Conservation (phyloP, 1,140 invertebrate species). For the Patella vulgata region DNA sequence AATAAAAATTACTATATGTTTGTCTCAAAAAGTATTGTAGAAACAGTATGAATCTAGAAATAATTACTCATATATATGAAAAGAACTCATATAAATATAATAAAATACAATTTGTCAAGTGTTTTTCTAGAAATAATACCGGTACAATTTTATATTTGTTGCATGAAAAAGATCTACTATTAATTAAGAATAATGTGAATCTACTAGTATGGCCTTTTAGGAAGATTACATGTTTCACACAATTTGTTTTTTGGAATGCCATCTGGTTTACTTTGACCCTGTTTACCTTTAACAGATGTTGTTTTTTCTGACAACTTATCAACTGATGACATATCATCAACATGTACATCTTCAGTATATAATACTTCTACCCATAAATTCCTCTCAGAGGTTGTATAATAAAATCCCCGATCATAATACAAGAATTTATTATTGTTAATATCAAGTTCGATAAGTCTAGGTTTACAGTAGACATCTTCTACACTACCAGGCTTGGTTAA, state of each 20-base stretch:
- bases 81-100: too few species aligned
- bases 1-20: too few species aligned
- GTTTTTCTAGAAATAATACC: too few species aligned
- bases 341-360: constrained; percentile 35
- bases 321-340: constrained; percentile 1
- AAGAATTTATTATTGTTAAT: constrained; percentile 31
- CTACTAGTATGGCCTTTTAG: too few species aligned
- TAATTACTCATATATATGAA: too few species aligned
- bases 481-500: constrained; percentile 24
- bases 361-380: constrained; percentile 32
- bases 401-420: constrained; percentile 9
- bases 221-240: constrained; percentile 24
- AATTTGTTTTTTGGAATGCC: constrained; percentile 20
- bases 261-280: background rate
- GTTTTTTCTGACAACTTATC: constrained; percentile 14
- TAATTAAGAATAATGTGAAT: too few species aligned
- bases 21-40: too few species aligned
- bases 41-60: too few species aligned
- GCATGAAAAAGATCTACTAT: too few species aligned
- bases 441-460: constrained; percentile 25
- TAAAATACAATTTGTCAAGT: too few species aligned
- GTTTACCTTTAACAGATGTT: constrained; percentile 5
- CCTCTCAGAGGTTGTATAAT: constrained; percentile 6
- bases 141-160: too few species aligned
- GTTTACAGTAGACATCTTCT: constrained; percentile 49